Base-by-base conservation (phyloP, 30 jellyfish, hydroid and myxozoan genomes). In the Cassiopea xamachana region DNA sequence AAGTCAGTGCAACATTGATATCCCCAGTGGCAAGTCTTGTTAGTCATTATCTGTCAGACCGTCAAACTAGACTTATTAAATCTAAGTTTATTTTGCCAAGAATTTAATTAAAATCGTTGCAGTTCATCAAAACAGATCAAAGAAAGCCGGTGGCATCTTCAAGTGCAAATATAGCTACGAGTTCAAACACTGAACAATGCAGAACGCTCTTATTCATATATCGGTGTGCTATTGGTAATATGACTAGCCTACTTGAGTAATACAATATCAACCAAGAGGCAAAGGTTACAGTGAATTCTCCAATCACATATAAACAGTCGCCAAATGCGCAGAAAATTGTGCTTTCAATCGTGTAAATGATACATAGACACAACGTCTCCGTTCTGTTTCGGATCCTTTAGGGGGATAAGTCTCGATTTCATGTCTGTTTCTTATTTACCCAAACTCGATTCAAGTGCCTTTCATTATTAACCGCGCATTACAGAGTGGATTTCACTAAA, bases 41-140 rank as follows among this genome's bases (percentile, higher is more conserved):
- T 46, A 17, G 78, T 16, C 79, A 49, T 48, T 77, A 61, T 87
- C 68, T 77, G 94, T 74, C 50, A 89, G 62, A 6, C 67, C 47
- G 18, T 77, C 81, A 39, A 77, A 64, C 89, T 17, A 87, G 94
- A 87, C 94, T 77, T 87, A 87, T 87, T 87, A 87, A 87, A 76
- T 77, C 94, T 87, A 78, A 89, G 94, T 87, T 87, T 87, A 80
- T 87, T 87, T 87, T 87, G 67, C 94, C 94, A 87, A 87, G 94
- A 87, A 87, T 87, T 87, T 87, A 87, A 87, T 87, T 87, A 87
- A 87, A 87, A 87, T 50, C 94, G 77, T 76, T 76, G 94, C 83
- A 87, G 89, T 80, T 87, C 94, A 79, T 87, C 94, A 87, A 77
- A 87, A 76, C 89, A 87, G 89, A 77, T 87, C 89, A 87, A 87